Percentiles rank a stretch among this genome's conserved stretches.
These are phyloP conservation scores for Chrysemys picta DNA, from an alignment of 2,113 vertebrate genomes.

Conservation along the genomic window DNA sequence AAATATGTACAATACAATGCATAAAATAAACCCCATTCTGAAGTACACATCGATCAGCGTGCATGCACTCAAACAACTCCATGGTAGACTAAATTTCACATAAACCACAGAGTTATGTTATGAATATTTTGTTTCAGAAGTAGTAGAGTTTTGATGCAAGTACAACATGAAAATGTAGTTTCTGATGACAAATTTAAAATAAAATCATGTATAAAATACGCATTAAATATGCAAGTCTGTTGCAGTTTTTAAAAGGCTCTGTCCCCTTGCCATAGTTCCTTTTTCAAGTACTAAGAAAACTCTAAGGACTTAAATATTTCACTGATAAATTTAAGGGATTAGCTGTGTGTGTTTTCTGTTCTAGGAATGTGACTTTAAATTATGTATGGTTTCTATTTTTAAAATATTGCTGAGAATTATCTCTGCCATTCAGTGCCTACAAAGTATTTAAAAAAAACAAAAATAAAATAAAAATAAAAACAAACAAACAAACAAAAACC, in stretches of 20 bases:
- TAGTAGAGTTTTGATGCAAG: neutral
- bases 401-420: neutral
- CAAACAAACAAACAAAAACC: neutral
- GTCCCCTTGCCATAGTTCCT: neutral
- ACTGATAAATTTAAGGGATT: neutral
- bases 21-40: rapidly evolving
- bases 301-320: neutral
- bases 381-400: neutral
- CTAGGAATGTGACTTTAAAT: neutral
- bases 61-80: neutral
- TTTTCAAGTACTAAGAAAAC: neutral
- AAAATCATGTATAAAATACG: neutral
- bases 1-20: neutral
- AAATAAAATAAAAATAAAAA: neutral
- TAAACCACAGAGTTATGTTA: rapidly evolving
- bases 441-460: neutral
- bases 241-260: neutral
- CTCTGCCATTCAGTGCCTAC: neutral
- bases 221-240: neutral
- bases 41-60: neutral
- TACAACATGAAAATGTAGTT: neutral
- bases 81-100: neutral
- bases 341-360: neutral
- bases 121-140: rapidly evolving
- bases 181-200: neutral